Evolutionary conservation across 1,140 invertebrate genomes (phyloP), one percentile per base, ranked within the genome.

Genomic region (Planococcus citri): DNA sequence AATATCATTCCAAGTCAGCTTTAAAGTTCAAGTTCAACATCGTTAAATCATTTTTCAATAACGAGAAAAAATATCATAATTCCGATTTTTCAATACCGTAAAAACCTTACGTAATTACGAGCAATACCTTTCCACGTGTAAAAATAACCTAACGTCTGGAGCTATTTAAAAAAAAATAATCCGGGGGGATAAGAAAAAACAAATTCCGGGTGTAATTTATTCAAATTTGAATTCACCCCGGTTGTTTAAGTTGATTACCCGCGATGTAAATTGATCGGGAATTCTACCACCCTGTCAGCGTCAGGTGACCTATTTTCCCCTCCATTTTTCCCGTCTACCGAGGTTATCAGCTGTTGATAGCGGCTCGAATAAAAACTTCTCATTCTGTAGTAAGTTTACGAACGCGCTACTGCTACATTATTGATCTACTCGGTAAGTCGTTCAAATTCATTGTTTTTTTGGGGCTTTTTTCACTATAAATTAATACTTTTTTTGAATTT

Each of bases 331-430:
- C 8, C 20, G 60, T 64, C 60, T 64, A 64, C 60, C 21, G 60
- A 64, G 60, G 60, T 64, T 64, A 64, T 64, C 60, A 64, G 60
- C 60, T 64, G 60, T 64, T 64, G 60, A 64, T 64, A 64, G 60
- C 60, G 60, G 25, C 60, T 64, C 60, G 60, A 64, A 27, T 64
- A 64, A 64, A 64, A 64, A 27, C 60, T 25, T 64, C 60, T 24
- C 60, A 64, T 64, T 64, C 60, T 25, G 20, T 64, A 25, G 60
- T 25, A 64, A 64, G 60, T 64, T 64, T 64, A 64, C 60, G 8
- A 64, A 64, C 60, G 60, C 60, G 12, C 14, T 64, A 64, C 60
- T 64, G 60, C 60, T 64, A 14, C 24, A 9, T 25, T 64, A 64
- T 64, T 64, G 60, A 64, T 64, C 60, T 9, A 21, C 60, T 24